Evolutionary conservation across 2,113 vertebrate genomes (phyloP), one percentile per base, ranked within the genome.

Genomic region (Cyphomyrus plagiostoma): DNA sequence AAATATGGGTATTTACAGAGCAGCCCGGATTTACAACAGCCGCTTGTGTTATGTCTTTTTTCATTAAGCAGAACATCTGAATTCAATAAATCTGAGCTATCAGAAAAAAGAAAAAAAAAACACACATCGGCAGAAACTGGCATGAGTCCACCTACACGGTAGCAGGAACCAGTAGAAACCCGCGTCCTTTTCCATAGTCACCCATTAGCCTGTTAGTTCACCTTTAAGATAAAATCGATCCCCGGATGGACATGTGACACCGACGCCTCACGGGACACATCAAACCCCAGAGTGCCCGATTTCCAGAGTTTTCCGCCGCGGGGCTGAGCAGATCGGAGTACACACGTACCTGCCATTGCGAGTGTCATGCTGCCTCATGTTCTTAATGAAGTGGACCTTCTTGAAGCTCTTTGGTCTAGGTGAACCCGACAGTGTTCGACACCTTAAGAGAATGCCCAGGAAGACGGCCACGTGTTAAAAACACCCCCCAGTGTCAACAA

Each of bases 351-450:
- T 99, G 97, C 98, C 98, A 0, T 97, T 99, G 88, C 97, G 97
- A 88, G 97, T 98, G 89, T 99, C 98, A 0, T 99, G 98, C 3
- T 99, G 98, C 93, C 97, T 92, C 96, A 99, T 98, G 93, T 97
- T 99, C 96, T 99, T 99, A 95, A 99, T 98, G 94, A 99, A 99
- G 95, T 99, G 98, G 94, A 99, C 96, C 96, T 99, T 99, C 97
- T 99, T 99, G 91, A 99, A 99, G 96, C 97, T 99, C 97, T 98
- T 99, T 97, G 98, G 98, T 97, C 98, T 97, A 90, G 98, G 98
- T 90, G 98, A 99, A 97, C 98, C 98, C 90, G 98, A 99, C 93
- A 99, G 96, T 93, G 98, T 99, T 92, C 98, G 96, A 93, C 98
- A 99, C 96, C 98, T 99, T 94, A 94, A 92, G 93, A 91, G 66